Evolutionary conservation across 2,888 invertebrate genomes (phyloP).

Genomic region (Ferdinandea cuprea): DNA sequence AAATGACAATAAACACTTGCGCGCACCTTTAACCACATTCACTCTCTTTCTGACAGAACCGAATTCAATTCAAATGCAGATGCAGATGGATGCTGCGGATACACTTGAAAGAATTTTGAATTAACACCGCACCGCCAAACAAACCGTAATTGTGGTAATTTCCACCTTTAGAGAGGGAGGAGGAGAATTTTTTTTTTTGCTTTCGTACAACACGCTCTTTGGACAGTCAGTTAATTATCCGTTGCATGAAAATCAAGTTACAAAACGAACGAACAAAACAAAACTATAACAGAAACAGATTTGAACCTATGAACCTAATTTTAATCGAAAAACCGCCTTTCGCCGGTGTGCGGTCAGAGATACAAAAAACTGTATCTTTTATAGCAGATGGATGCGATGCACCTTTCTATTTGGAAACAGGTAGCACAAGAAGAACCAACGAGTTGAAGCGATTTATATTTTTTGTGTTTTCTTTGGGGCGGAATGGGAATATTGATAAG

Average conservation of each 20-base stretch:
- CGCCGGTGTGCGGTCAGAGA: constrained; percentile 53
- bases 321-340: constrained; percentile 44
- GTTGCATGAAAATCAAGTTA: constrained; percentile 50
- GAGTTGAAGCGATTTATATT: neutral
- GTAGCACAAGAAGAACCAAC: constrained; percentile 43
- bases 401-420: constrained; percentile 64
- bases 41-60: neutral
- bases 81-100: constrained; percentile 26
- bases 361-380: constrained; percentile 11
- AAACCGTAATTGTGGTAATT: constrained; percentile 41
- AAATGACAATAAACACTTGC: constrained; percentile 26
- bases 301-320: constrained; percentile 53
- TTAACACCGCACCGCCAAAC: constrained; percentile 16
- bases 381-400: constrained; percentile 38
- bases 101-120: constrained; percentile 14
- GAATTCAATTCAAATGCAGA: constrained; percentile 2
- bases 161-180: constrained; percentile 26
- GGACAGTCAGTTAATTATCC: constrained; percentile 46
- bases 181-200: constrained; percentile 3
- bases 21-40: constrained; percentile 24
- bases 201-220: constrained; percentile 15
- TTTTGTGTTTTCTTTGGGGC: constrained; percentile 2
- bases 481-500: constrained; percentile 24
- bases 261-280: constrained; percentile 24
- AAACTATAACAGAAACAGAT: constrained; percentile 8